Percentiles rank a stretch among this genome's conserved stretches.
Conservation (phyloP, 2,113 vertebrate genomes). For the Eidolon helvum region DNA sequence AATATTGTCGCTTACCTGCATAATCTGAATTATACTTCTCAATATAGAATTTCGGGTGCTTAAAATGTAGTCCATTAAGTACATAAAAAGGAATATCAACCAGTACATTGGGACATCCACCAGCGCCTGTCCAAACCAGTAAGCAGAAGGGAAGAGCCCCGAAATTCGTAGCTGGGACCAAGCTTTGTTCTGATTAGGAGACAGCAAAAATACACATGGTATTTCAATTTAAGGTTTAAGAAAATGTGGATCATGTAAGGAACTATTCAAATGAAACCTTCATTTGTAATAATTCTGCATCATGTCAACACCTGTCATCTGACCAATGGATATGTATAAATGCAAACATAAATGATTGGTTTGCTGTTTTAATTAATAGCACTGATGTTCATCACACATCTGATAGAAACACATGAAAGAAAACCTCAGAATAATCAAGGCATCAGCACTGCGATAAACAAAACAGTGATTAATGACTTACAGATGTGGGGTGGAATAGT, state of each 20-base stretch:
- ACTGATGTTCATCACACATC: background rate
- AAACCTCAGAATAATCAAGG: background rate
- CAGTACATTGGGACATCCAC: conserved; percentile 90
- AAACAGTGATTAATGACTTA: background rate
- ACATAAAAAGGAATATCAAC: conserved; percentile 86
- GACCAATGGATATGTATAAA: background rate
- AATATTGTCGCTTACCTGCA: conserved; percentile 57
- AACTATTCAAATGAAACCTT: background rate
- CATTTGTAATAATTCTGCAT: background rate
- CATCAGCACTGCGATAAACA: background rate
- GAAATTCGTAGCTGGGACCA: conserved; percentile 88
- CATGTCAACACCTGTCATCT: background rate
- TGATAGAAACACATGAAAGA: background rate
- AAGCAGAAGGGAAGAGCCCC: conserved; percentile 91
- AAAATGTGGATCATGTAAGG: background rate
- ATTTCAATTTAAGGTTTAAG: background rate
- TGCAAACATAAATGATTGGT: background rate
- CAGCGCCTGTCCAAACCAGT: conserved; percentile 92
- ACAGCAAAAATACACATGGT: background rate
- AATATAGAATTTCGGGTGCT: fast-evolving
- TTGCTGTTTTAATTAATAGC: background rate
- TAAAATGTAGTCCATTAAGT: background rate
- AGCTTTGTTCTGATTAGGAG: conserved; percentile 83
- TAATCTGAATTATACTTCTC: fast-evolving
- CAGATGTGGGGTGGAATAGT: fast-evolving